Evolutionary conservation across 2,888 invertebrate genomes (phyloP).

Genomic region (Megastigmus dorsalis): DNA sequence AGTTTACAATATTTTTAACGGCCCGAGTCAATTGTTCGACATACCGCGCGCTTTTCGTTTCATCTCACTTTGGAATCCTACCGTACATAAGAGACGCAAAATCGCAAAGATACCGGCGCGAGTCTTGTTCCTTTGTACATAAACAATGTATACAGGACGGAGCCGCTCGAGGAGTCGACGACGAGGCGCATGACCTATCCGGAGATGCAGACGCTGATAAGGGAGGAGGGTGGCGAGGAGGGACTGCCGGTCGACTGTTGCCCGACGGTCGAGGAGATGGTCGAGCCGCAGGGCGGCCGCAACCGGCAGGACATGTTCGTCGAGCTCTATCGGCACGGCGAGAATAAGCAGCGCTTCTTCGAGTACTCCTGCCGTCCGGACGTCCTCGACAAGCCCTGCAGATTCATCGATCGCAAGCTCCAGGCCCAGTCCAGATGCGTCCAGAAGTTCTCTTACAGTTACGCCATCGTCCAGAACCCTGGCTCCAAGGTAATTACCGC

Average conservation of each 20-base stretch:
- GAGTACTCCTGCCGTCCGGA: constrained; percentile 86
- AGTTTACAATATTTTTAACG: too few species aligned
- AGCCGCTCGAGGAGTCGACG: constrained; percentile 72
- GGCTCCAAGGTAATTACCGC: constrained; percentile 68
- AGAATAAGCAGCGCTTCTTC: constrained; percentile 83
- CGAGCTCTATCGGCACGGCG: constrained; percentile 84
- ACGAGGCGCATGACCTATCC: constrained; percentile 78
- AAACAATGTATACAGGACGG: too few species aligned
- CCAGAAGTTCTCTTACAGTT: constrained; percentile 88
- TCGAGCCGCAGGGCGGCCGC: constrained; percentile 85
- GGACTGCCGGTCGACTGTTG: constrained; percentile 84
- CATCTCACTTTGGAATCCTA: too few species aligned
- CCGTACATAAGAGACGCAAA: too few species aligned
- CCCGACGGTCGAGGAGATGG: constrained; percentile 85
- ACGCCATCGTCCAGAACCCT: constrained; percentile 85
- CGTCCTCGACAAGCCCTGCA: constrained; percentile 84
- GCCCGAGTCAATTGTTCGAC: too few species aligned
- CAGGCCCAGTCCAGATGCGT: constrained; percentile 85
- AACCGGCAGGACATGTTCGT: constrained; percentile 84
- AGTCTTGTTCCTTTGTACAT: too few species aligned
- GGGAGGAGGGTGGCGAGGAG: constrained; percentile 76
- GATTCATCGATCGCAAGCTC: constrained; percentile 83
- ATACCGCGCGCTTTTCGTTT: too few species aligned
- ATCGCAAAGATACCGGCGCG: too few species aligned
- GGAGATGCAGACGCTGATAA: constrained; percentile 80